Evolutionary conservation across 2,113 vertebrate genomes (phyloP).

Genomic region (Prionailurus bengalensis): DNA sequence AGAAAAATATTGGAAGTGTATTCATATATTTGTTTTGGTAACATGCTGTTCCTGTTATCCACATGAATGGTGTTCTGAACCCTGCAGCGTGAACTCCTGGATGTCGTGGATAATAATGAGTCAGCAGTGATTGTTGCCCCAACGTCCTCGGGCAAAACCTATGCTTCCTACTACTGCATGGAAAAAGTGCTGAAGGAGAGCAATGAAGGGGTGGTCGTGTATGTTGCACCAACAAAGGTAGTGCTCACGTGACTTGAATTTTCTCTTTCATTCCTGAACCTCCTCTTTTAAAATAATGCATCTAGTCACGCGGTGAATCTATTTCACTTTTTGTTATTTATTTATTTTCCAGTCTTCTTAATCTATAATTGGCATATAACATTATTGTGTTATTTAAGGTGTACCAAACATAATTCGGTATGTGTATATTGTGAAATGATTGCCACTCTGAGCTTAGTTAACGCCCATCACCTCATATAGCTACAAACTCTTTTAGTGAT

Average conservation of each 20-base stretch:
- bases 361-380: background rate
- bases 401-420: too few species aligned
- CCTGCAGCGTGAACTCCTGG: constrained; percentile 86
- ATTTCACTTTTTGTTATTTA: background rate
- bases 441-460: background rate
- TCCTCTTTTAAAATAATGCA: background rate
- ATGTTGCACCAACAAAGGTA: constrained; percentile 89
- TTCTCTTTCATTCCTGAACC: background rate
- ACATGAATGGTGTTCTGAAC: background rate
- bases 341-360: background rate
- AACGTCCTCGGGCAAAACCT: constrained; percentile 89
- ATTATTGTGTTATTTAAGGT: background rate
- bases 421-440: background rate
- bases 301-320: rapidly evolving
- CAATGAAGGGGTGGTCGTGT: constrained; percentile 86
- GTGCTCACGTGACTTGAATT: rapidly evolving
- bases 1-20: background rate
- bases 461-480: background rate
- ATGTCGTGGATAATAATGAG: constrained; percentile 88
- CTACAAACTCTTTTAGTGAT: background rate
- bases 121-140: constrained; percentile 89
- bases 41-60: background rate
- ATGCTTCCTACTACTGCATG: constrained; percentile 89
- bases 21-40: background rate
- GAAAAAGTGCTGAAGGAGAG: constrained; percentile 86